Conservation (phyloP, 2,797 vertebrate genomes). For the Squalus acanthias region DNA sequence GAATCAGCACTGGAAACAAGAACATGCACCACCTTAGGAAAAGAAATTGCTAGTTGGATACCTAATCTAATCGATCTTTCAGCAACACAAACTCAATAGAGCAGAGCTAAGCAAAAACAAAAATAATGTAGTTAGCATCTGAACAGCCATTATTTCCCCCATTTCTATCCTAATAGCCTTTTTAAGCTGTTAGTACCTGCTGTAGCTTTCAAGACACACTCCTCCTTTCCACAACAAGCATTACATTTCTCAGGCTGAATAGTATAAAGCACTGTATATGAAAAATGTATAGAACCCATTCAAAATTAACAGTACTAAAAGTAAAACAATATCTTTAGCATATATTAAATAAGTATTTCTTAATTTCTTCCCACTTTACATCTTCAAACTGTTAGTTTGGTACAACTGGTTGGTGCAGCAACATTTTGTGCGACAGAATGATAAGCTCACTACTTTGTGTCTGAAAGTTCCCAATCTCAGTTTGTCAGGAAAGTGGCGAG, state of each 20-base stretch:
- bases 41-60: background rate
- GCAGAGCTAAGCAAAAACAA: background rate
- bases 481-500: background rate
- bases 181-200: background rate
- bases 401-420: background rate
- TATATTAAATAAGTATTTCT: background rate
- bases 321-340: background rate
- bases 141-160: background rate
- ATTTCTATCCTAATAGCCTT: background rate
- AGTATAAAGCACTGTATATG: background rate
- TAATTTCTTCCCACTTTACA: background rate
- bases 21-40: background rate
- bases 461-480: background rate
- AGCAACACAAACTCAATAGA: background rate
- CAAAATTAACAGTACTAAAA: background rate
- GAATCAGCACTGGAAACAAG: conserved; percentile 25
- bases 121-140: background rate
- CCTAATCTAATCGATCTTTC: background rate
- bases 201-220: background rate
- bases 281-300: background rate
- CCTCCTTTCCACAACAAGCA: background rate
- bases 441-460: background rate
- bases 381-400: background rate
- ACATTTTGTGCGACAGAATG: background rate
- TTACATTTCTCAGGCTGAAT: background rate